Conservation (phyloP, 2,888 invertebrate species). For the Catocala nupta region DNA sequence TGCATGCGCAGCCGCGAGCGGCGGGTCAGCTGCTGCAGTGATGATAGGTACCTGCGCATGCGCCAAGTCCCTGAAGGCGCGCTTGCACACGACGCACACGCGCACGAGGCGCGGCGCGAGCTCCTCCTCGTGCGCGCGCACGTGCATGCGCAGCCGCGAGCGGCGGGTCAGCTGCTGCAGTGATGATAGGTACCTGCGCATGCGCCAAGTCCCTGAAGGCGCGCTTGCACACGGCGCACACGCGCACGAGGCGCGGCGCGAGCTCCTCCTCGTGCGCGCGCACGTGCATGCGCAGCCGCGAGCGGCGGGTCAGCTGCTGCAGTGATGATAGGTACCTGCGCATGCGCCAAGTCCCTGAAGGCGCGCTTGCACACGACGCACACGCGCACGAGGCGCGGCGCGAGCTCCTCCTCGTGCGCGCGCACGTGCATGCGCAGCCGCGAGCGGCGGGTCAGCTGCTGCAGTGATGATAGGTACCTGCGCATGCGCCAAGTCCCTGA, state of each 20-base stretch:
- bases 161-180: constrained; percentile 83
- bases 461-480: constrained; percentile 64
- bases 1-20: constrained; percentile 84
- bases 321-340: constrained; percentile 62
- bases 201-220: constrained; percentile 70
- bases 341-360: constrained; percentile 66
- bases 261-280: constrained; percentile 82
- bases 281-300: constrained; percentile 83
- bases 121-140: constrained; percentile 83
- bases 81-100: constrained; percentile 72
- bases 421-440: constrained; percentile 84
- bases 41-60: constrained; percentile 64
- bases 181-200: constrained; percentile 60
- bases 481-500: constrained; percentile 65
- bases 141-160: constrained; percentile 83
- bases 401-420: constrained; percentile 79
- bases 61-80: constrained; percentile 69
- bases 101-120: constrained; percentile 68
- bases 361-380: constrained; percentile 75
- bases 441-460: constrained; percentile 83
- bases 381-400: constrained; percentile 69
- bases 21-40: constrained; percentile 81
- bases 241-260: constrained; percentile 67
- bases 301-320: constrained; percentile 83
- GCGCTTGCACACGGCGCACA: constrained; percentile 72